Evolutionary conservation across 2,888 invertebrate genomes (phyloP), one percentile per base, ranked within the genome.

Genomic region (Morinoia aosen): DNA sequence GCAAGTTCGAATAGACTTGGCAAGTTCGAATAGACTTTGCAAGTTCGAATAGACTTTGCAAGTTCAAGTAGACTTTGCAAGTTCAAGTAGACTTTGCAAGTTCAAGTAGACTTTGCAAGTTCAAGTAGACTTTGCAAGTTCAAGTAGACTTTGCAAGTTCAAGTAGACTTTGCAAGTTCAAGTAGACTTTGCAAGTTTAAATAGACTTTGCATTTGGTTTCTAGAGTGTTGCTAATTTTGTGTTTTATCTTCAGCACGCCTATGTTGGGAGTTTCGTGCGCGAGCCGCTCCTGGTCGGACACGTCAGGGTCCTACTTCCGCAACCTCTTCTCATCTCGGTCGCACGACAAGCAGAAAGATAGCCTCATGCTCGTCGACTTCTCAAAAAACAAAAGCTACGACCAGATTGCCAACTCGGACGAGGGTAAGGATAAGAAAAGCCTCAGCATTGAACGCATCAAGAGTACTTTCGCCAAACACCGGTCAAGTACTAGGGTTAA

Each of bases 291-390:
- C 0, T 96, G 96, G 96, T 96, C 96, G 12, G 96, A 96, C 61
- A 96, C 96, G 25, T 96, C 96, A 33, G 96, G 96, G 11, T 95
- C 95, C 12, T 96, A 96, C 95, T 96, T 96, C 96, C 90, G 95
- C n/a, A 96, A 96, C n/a, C 95, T 95, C 48, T 95, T 95, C 64
- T 95, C 95, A 19, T 64, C 58, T 0, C 95, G 64, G 5, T 39
- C 61, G 0, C 95, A 58, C 95, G 64, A 95, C 95, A 58, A 61
- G 19, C 96, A 96, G 39, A 96, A 96, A 91, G 95, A 94, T 39
- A 94, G 95, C 19, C 98, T 98, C 97, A 98, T 99, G 98, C 98
- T 98, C 97, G 98, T 99, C 97, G 98, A 98, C 97, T 98, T 98
- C 97, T 98, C 98, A 0, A 97, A 97, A 96, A 97, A 96, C 91